Base-by-base conservation (phyloP, 2,797 vertebrate species). In the Tachyglossus aculeatus region DNA sequence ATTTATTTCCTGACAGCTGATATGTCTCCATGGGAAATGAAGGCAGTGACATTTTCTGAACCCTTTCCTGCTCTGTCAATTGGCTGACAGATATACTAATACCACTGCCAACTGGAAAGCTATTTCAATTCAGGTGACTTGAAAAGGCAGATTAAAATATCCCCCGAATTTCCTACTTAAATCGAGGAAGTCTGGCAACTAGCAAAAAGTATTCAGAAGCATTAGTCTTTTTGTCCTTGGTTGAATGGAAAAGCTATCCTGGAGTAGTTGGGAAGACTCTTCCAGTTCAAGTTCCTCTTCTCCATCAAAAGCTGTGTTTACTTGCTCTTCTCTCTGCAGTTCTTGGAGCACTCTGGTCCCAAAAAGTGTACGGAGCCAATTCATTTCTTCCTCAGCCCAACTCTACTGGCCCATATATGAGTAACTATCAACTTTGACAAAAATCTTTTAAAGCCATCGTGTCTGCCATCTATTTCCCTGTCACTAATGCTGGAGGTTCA, bases 261-360 rank as follows among this genome's bases (percentile, higher is more conserved):
- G 3, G 52, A 33, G 40, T 19, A 38, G 45, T 33, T 24, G 24
- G 64, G 21, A 57, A 77, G 44, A 10, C 27, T 37, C 25, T 39
- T 33, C 31, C 9, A n/a, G n/a, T 9, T 1, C 7, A 0, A 0
- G 2, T 6, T 15, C 45, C 53, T 41, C 16, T 45, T 61, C 39
- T 56, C n/a, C 1, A 32, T 21, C 15, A 6, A 44, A 36, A 4
- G 6, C 4, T 0, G 54, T 25, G 29, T 8, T 54, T 33, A 16
- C 50, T 36, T 14, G 57, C 63, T 19, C 36, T 48, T 10, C 27
- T 48, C 27, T 48, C 33, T 53, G 52, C 24, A 45, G 44, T 61
- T 32, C 8, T 37, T 21, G 29, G 22, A 48, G 36, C 33, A 5
- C 1, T n/a, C 27, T 16, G 16, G 33, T 32, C 56, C 52, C 36